Percentiles rank a stretch among this genome's conserved stretches.
Conservation (phyloP, 2,888 invertebrate genomes). For the Syrphus vitripennis region DNA sequence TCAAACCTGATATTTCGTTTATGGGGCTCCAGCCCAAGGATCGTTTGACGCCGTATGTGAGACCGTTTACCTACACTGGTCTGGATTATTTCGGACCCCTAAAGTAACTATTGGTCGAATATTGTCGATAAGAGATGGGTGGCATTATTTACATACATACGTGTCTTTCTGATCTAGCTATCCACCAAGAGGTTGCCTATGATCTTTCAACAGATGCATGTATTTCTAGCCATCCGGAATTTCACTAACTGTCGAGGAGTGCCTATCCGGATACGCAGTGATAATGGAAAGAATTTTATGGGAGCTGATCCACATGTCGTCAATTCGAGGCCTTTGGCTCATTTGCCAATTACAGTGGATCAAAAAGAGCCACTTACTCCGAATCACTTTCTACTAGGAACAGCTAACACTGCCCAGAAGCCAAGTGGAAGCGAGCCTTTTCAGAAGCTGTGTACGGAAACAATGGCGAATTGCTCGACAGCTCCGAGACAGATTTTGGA, state of each 20-base stretch:
- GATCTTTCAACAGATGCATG: constrained; percentile 43
- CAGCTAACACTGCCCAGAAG: constrained; percentile 27
- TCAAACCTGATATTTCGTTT: constrained; percentile 23
- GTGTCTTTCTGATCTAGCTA: constrained; percentile 19
- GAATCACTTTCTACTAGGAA: neutral
- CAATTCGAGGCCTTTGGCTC: too few relatives aligned
- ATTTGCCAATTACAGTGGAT: neutral
- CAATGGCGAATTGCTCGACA: constrained; percentile 44
- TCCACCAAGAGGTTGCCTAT: constrained; percentile 27
- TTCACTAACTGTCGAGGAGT: constrained; percentile 43
- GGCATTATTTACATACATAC: constrained; percentile 56
- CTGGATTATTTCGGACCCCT: too few relatives aligned
- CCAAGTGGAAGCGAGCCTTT: neutral
- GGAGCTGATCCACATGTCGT: constrained; percentile 42
- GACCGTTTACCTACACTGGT: too few relatives aligned
- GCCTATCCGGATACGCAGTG: constrained; percentile 27
- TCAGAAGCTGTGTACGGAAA: constrained; percentile 7
- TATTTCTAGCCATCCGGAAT: constrained; percentile 44
- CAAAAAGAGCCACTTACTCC: constrained; percentile 22
- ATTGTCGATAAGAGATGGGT: constrained; percentile 67
- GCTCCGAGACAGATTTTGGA: constrained; percentile 31
- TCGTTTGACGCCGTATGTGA: constrained; percentile 54
- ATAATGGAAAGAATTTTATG: constrained; percentile 48
- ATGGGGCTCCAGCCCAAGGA: constrained; percentile 68
- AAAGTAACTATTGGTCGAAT: constrained; percentile 65